These are phyloP conservation scores for Carcharodon carcharias DNA, from an alignment of 2,797 vertebrate genomes.

Conservation along the genomic window DNA sequence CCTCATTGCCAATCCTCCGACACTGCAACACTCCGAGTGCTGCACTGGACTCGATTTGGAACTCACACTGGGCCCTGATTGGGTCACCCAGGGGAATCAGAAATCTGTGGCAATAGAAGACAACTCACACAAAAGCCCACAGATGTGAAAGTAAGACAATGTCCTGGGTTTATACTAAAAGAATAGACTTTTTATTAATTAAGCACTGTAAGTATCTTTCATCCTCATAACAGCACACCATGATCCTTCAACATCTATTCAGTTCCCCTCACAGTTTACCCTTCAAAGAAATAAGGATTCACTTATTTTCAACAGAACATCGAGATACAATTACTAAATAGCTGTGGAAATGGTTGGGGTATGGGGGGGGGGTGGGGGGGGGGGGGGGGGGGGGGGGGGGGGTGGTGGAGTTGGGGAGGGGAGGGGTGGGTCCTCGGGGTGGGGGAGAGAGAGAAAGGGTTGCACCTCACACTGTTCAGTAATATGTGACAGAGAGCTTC, in stretches of 20 bases:
- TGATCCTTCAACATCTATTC: slow-evolving; percentile 65
- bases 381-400: slow-evolving; percentile 46
- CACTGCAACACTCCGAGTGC: neutral
- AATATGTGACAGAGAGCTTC: slow-evolving; percentile 53
- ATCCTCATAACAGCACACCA: slow-evolving; percentile 80
- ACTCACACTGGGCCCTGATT: neutral
- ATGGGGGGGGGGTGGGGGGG: slow-evolving; percentile 48
- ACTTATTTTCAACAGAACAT: slow-evolving; percentile 63
- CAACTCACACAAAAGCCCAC: too few relatives aligned
- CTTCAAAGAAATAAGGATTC: slow-evolving; percentile 67
- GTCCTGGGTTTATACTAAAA: slow-evolving; percentile 73
- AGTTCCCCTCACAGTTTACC: slow-evolving; percentile 56
- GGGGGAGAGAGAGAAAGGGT: slow-evolving; percentile 45
- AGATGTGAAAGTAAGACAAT: neutral
- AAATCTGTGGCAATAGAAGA: too few relatives aligned
- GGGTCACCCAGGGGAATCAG: too few relatives aligned
- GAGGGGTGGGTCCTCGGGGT: slow-evolving; percentile 43
- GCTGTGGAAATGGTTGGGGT: slow-evolving; percentile 46
- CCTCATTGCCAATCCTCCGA: neutral
- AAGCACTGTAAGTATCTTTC: slow-evolving; percentile 88
- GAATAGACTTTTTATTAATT: slow-evolving; percentile 93
- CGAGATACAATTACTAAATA: slow-evolving; percentile 58
- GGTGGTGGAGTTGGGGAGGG: slow-evolving; percentile 46
- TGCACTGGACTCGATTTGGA: neutral
- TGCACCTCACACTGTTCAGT: slow-evolving; percentile 55